These are phyloP conservation scores for Neosilurus hyrtlii DNA, from an alignment of 2,797 vertebrate genomes.

Conservation along the genomic window DNA sequence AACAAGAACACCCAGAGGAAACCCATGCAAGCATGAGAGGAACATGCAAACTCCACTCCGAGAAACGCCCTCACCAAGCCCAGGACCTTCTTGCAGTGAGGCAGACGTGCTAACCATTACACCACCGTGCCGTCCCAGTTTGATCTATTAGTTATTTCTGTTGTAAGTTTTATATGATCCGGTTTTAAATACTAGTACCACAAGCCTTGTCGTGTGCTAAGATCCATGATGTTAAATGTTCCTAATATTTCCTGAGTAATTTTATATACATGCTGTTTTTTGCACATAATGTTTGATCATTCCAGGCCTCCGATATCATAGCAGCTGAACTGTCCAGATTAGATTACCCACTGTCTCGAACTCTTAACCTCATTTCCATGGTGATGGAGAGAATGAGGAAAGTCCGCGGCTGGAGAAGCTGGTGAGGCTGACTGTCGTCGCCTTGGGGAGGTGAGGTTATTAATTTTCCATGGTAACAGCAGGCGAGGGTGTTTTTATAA, in stretches of 20 bases:
- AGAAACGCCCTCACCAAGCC: too few species aligned
- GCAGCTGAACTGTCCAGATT: conserved; percentile 72
- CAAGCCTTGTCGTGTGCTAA: not conserved
- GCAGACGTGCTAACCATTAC: too few species aligned
- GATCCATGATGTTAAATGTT: not conserved
- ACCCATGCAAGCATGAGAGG: too few species aligned
- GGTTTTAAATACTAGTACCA: not conserved
- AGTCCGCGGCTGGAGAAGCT: conserved; percentile 55
- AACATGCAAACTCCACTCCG: too few species aligned
- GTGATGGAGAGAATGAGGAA: conserved; percentile 55
- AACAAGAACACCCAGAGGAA: too few species aligned
- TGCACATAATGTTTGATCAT: not conserved
- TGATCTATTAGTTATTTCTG: too few species aligned
- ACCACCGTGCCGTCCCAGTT: too few species aligned
- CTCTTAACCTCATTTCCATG: conserved; percentile 77
- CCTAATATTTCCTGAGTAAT: not conserved
- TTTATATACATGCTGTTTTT: not conserved
- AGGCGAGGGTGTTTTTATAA: conserved; percentile 33
- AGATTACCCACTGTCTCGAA: conserved; percentile 74
- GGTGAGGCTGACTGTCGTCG: conserved; percentile 58
- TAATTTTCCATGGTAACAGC: conserved; percentile 49
- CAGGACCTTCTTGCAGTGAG: too few species aligned
- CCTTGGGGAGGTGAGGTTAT: conserved; percentile 58
- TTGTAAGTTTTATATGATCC: not conserved
- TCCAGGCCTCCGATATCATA: conserved; percentile 60